phyloP scores from a whole-genome alignment of 2,113 vertebrate genomes.

The Ciconia maguari region DNA sequence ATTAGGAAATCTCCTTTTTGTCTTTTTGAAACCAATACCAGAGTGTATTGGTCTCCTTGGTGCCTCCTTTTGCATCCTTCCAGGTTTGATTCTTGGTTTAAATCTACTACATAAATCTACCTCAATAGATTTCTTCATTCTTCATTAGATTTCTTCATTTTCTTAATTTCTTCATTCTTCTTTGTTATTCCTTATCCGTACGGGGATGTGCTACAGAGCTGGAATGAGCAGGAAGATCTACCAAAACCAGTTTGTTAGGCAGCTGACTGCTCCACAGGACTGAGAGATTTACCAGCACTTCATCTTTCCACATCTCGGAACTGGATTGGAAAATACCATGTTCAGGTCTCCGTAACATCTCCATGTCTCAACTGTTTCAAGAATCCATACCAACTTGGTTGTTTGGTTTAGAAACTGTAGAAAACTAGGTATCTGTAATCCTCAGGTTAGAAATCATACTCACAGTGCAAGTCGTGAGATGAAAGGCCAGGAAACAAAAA shows the following conservation, averaged over 20 bases:
- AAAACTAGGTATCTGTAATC: neutral
- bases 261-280: neutral
- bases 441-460: neutral
- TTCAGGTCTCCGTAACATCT: neutral
- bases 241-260: neutral
- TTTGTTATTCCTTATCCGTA: neutral
- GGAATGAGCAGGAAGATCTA: neutral
- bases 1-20: neutral
- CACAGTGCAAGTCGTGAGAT: neutral
- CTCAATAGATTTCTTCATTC: neutral
- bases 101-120: neutral
- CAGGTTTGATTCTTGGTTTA: neutral
- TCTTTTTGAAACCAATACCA: neutral
- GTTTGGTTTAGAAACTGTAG: neutral
- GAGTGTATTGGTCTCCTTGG: neutral
- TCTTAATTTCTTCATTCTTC: neutral
- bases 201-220: neutral
- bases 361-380: neutral
- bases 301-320: neutral
- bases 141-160: neutral
- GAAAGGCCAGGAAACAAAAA: neutral
- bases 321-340: neutral
- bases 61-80: neutral
- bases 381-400: neutral
- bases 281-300: neutral